These are phyloP conservation scores for Formica exsecta DNA, from an alignment of 1,140 invertebrate genomes.

Conservation along the genomic window DNA sequence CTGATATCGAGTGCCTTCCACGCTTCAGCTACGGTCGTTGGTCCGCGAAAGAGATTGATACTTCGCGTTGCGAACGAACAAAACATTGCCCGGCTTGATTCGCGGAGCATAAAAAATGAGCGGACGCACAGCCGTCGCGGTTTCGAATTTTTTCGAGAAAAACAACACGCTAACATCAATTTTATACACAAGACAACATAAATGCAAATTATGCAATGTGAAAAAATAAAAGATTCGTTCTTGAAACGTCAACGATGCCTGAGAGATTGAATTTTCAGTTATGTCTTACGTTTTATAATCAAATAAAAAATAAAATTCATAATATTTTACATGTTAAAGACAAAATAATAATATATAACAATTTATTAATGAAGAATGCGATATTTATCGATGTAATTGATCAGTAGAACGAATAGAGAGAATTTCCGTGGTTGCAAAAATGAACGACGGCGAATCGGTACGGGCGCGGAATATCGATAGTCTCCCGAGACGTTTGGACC, in stretches of 20 bases:
- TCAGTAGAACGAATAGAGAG: neutral
- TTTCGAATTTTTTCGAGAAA: neutral
- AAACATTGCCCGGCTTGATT: conserved; percentile 62
- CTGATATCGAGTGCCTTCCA: conserved; percentile 83
- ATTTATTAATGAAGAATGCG: neutral
- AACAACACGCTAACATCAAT: neutral
- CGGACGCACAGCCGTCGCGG: neutral
- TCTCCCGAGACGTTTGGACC: conserved; percentile 70
- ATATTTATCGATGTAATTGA: neutral
- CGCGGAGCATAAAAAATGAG: conserved; percentile 36
- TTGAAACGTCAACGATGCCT: neutral
- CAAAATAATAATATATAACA: neutral
- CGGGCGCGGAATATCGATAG: conserved; percentile 62
- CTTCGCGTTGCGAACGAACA: conserved; percentile 48
- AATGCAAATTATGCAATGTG: neutral
- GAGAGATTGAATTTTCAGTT: neutral
- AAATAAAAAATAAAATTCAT: neutral
- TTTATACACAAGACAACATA: conserved; percentile 13
- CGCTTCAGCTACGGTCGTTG: conserved; percentile 46
- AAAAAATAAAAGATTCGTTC: neutral
- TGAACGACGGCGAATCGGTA: conserved; percentile 8
- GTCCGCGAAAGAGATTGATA: conserved; percentile 74
- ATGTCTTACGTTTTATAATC: neutral
- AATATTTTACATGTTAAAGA: neutral
- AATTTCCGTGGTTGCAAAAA: neutral